Evolutionary conservation across 2,797 vertebrate genomes (phyloP).

Genomic region (Arrhamphus sclerolepis): DNA sequence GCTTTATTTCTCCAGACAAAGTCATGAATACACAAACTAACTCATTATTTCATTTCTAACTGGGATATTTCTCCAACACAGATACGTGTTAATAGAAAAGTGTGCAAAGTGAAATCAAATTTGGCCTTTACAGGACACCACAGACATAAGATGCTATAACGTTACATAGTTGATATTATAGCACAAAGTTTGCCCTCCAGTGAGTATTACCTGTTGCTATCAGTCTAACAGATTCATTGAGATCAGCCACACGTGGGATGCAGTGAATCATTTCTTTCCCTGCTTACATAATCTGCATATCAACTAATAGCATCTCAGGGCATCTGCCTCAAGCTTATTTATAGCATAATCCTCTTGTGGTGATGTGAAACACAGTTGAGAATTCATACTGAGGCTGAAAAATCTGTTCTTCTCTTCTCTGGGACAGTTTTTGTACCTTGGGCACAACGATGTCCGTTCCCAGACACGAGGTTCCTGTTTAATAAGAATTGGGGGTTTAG

Average conservation of each 20-base stretch:
- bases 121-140: too few relatives aligned
- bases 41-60: too few relatives aligned
- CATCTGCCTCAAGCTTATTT: constrained; percentile 45
- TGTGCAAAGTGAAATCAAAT: too few relatives aligned
- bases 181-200: background rate
- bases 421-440: background rate
- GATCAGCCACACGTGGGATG: constrained; percentile 6
- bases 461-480: constrained; percentile 52
- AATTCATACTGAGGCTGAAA: background rate
- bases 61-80: too few relatives aligned
- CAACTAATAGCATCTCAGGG: constrained; percentile 30
- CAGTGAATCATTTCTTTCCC: constrained; percentile 40
- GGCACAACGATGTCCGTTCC: background rate
- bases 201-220: constrained; percentile 20
- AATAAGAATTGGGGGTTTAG: rapidly evolving
- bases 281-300: constrained; percentile 38
- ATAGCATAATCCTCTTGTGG: constrained; percentile 43
- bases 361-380: constrained; percentile 32
- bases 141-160: too few relatives aligned
- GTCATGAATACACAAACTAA: too few relatives aligned
- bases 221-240: constrained; percentile 15
- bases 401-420: background rate
- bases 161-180: too few relatives aligned
- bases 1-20: too few relatives aligned
- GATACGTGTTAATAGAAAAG: too few relatives aligned